A percentile compares a stretch with the other conserved stretches of the same genome.
These are phyloP conservation scores for Chloromyia formosa DNA, from an alignment of 2,888 invertebrate species.

Conservation along the genomic window DNA sequence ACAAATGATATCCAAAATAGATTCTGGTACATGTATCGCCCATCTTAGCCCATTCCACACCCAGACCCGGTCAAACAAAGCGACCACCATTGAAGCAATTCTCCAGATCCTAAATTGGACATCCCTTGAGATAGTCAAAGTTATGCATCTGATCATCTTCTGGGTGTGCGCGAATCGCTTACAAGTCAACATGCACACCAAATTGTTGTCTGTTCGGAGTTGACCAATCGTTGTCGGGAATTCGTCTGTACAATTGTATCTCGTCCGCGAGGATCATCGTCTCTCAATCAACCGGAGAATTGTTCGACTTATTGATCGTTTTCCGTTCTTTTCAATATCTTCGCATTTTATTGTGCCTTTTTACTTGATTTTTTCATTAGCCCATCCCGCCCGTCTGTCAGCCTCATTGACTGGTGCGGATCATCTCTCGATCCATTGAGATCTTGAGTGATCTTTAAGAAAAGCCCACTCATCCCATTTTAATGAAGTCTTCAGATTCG, in stretches of 20 bases:
- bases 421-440: slow-evolving; percentile 5
- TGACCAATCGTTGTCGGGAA: slow-evolving; percentile 1
- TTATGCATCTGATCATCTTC: slow-evolving; percentile 26
- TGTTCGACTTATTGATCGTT: slow-evolving; percentile 28
- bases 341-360: too few relatives aligned
- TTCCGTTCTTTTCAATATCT: not conserved
- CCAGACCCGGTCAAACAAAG: not conserved
- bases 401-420: slow-evolving; percentile 15
- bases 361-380: slow-evolving; percentile 24
- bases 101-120: slow-evolving; percentile 25
- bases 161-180: slow-evolving; percentile 33
- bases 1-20: too few relatives aligned
- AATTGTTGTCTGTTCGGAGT: slow-evolving; percentile 4
- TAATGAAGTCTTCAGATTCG: slow-evolving; percentile 43
- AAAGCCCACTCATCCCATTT: slow-evolving; percentile 42
- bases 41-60: not conserved
- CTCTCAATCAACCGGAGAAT: not conserved
- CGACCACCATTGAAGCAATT: slow-evolving; percentile 39
- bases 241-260: slow-evolving; percentile 16
- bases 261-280: not conserved
- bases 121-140: slow-evolving; percentile 33
- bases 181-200: not conserved
- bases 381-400: not conserved
- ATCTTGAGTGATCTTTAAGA: slow-evolving; percentile 35
- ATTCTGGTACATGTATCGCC: too few relatives aligned